Percentiles rank a stretch among this genome's conserved stretches.
These are phyloP conservation scores for Campoplex capitator DNA, from an alignment of 2,888 invertebrate species.

Conservation along the genomic window DNA sequence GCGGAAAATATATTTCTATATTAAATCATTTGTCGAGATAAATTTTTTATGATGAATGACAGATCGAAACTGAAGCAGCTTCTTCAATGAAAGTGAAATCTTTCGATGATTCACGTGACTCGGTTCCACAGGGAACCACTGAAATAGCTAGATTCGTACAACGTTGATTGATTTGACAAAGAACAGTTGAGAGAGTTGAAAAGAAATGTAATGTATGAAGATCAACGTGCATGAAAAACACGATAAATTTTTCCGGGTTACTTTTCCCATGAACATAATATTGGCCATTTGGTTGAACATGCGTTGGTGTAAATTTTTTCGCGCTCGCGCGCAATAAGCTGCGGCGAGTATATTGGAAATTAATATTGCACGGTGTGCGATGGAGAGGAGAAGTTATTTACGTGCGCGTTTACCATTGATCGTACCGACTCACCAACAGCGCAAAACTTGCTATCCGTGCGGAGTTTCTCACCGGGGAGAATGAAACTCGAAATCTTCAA, in stretches of 20 bases:
- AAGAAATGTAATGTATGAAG: neutral
- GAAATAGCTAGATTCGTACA: neutral
- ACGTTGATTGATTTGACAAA: neutral
- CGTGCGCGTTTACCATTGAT: slow-evolving; percentile 16
- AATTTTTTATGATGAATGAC: neutral
- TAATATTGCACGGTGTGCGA: slow-evolving; percentile 57
- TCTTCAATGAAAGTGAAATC: neutral
- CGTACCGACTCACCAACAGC: slow-evolving; percentile 14
- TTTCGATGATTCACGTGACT: neutral
- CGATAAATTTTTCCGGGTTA: slow-evolving; percentile 3
- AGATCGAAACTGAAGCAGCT: neutral
- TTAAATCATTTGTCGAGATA: neutral
- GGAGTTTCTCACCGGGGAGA: neutral
- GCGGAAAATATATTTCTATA: neutral
- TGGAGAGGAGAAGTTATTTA: slow-evolving; percentile 4
- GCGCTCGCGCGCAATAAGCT: slow-evolving; percentile 48
- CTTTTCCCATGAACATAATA: slow-evolving; percentile 23
- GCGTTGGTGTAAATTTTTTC: slow-evolving; percentile 15
- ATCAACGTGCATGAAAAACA: neutral
- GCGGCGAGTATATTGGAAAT: slow-evolving; percentile 58
- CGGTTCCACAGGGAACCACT: neutral
- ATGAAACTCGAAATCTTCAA: neutral
- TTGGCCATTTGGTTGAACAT: neutral
- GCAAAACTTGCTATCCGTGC: neutral
- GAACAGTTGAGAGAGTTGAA: neutral